phyloP scores from a whole-genome alignment of 2,888 invertebrate species.

The Periphyllus acericola region DNA sequence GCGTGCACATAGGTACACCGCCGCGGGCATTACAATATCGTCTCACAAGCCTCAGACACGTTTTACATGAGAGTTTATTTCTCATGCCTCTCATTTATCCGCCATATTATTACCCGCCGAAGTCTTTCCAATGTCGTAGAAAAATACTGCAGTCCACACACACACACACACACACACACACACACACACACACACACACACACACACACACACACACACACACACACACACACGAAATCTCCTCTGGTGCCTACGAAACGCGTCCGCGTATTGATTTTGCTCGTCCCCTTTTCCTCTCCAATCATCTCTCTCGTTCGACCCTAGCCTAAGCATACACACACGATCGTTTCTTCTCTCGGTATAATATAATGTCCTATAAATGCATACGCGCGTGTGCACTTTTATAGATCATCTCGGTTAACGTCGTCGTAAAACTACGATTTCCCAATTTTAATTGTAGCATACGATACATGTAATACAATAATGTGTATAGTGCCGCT shows the following conservation, averaged over 20 bases:
- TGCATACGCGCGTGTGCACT: neutral
- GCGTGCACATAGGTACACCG: neutral
- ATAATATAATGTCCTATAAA: neutral
- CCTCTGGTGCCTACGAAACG: slow-evolving; percentile 20
- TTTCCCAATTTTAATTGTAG: no score
- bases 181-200: neutral
- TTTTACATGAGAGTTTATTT: neutral
- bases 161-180: neutral
- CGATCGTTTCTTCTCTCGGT: neutral
- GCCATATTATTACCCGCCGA: neutral
- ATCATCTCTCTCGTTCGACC: slow-evolving; percentile 27
- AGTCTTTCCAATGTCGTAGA: slow-evolving; percentile 2
- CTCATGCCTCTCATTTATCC: neutral
- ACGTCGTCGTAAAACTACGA: no score
- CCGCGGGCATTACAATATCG: neutral
- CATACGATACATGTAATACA: no score
- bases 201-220: slow-evolving; percentile 6
- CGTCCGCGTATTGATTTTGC: slow-evolving; percentile 54
- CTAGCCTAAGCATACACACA: neutral
- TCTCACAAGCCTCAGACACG: neutral
- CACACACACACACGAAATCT: neutral
- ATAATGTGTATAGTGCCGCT: no score
- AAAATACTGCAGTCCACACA: slow-evolving; percentile 28
- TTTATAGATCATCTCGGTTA: no score
- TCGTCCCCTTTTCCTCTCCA: slow-evolving; percentile 35